Evolutionary conservation across 2,888 invertebrate genomes (phyloP), one percentile per base, ranked within the genome.

Genomic region (Caenorhabditis drosophilae): DNA sequence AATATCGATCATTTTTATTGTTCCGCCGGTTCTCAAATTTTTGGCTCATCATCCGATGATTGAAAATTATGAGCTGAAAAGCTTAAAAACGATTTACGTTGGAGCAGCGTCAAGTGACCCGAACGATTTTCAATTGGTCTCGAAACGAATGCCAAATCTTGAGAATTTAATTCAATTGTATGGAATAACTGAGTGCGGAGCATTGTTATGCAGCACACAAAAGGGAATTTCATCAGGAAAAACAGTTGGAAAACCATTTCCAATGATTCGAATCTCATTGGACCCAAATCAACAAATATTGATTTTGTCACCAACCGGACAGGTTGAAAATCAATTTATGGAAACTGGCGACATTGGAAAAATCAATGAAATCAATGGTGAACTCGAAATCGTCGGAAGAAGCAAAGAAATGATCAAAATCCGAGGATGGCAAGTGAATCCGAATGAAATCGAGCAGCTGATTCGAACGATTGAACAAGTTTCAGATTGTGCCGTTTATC

Each of bases 131-230:
- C 15, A 9, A 27, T 40, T 36, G 26, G 44, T 67, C 0, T 25
- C 48, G n/a, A 40, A 50, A 15, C 34, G 60, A 45, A 16, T 60
- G 12, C 34, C 44, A 11, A 16, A 18, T 11, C 15, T 63, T 12
- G 38, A 64, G 27, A 63, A 67, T 34, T 22, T 67, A 31, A 67
- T 56, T 42, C 58, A 60, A 40, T 50, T 79, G 25, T 79, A 74
- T 60, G 79, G 79, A 15, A 61, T 70, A 38, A 78, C 79, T 0
- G 79, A 79, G 61, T 77, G 72, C 27, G 79, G 79, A 6, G 58
- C 73, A 3, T 56, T 77, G 2, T 18, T 75, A 4, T 70, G 70
- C 31, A 73, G 73, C 59, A 73, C 73, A 20, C 45, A 55, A 11
- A 42, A 49, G 16, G 58, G 60, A 31, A 62, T 51, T 4, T 26